Evolutionary conservation across 2,113 vertebrate genomes (phyloP), one percentile per base, ranked within the genome.

Genomic region (Scomber scombrus): DNA sequence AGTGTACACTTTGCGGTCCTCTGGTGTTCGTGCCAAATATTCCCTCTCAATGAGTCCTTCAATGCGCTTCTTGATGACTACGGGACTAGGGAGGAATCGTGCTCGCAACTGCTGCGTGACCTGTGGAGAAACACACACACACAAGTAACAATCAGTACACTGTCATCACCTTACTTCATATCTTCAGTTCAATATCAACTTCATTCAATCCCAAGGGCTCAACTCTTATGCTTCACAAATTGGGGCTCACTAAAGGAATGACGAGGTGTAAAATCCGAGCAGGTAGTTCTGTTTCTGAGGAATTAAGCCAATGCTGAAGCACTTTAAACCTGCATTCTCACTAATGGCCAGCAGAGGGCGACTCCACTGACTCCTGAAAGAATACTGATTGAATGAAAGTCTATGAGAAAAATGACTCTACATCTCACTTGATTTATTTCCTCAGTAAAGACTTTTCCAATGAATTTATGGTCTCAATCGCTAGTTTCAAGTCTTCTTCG

Each of bases 1-100:
- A 93, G 98, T 99, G 95, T 99, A 99, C 86, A 99, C 97, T 98
- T 99, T 99, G 94, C 98, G 97, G 95, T 99, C 98, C 94, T 99
- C 98, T 58, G 98, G 98, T 93, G 98, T 99, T 96, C 98, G 96
- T 93, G 98, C 98, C 97, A 99, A 97, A 95, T 99, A 99, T 94
- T 99, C 98, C 94, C 98, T 96, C 95, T 99, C 98, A 96, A 99
- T 99, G 95, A 99, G 98, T 98, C 98, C 98, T 97, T 99, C 98
- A 94, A 99, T 99, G 92, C 98, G 97, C 88, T 99, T 99, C 96
- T 99, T 99, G 96, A 99, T 99, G 94, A 99, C 98, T 96, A 99
- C 98, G 69, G 98, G 98, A 95, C 98, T 99, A 91, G 98, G 98
- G 86, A 99, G 96, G 95, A 99, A 99, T 93, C 98, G 97, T 69